These are phyloP conservation scores for Ruditapes philippinarum DNA, from an alignment of 1,140 invertebrate species.

Conservation along the genomic window DNA sequence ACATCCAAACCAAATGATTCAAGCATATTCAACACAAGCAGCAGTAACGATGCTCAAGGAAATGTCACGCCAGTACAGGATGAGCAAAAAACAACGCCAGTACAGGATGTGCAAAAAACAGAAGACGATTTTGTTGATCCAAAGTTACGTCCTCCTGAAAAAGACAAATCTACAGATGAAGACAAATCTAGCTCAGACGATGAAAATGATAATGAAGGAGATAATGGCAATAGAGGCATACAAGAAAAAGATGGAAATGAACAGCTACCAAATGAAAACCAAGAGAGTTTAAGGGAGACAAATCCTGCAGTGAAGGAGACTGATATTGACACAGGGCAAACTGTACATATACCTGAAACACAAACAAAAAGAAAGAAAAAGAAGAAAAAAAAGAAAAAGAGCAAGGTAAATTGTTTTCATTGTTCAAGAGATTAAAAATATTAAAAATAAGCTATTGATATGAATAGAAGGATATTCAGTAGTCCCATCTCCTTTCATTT, in stretches of 20 bases:
- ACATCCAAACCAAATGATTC: background rate
- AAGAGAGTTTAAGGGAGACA: background rate
- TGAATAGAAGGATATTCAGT: no score
- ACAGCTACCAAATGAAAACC: background rate
- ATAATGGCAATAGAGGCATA: background rate
- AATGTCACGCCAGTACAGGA: background rate
- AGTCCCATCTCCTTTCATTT: no score
- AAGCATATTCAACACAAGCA: background rate
- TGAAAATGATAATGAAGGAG: background rate
- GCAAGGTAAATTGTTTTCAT: background rate
- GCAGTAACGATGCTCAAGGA: background rate
- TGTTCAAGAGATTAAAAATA: no score
- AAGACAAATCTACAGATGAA: background rate
- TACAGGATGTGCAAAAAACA: background rate
- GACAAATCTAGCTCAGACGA: background rate
- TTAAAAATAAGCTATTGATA: no score
- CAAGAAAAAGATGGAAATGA: background rate
- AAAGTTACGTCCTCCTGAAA: background rate
- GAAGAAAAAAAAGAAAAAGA: background rate
- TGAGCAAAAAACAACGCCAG: background rate
- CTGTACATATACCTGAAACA: background rate
- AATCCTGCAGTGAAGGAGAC: background rate
- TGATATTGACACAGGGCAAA: background rate
- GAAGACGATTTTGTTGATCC: background rate
- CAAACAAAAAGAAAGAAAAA: constrained; percentile 14